A percentile compares a stretch with the other conserved stretches of the same genome.
Evolutionary conservation across 1,140 invertebrate species (phyloP).

Genomic region (Contarinia nasturtii): DNA sequence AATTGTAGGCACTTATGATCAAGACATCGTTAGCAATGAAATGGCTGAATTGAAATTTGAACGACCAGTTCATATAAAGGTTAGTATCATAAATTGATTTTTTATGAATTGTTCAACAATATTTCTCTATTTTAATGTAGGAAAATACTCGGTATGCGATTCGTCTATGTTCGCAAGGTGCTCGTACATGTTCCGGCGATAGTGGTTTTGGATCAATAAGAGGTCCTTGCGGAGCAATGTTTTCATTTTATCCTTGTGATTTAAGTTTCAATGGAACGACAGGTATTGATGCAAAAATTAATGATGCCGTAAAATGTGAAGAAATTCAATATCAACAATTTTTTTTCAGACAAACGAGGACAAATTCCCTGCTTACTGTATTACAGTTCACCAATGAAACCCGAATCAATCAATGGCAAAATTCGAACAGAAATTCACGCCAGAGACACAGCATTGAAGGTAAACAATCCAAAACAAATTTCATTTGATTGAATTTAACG

Average conservation of each 20-base stretch:
- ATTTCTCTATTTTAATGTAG: conserved; percentile 22
- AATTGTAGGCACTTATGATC: conserved; percentile 21
- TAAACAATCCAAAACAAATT: not conserved
- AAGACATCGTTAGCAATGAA: conserved; percentile 44
- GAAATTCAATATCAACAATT: too few relatives aligned
- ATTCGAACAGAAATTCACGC: conserved; percentile 15
- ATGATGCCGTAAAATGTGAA: too few relatives aligned
- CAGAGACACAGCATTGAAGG: conserved; percentile 18
- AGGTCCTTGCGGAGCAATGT: conserved; percentile 80
- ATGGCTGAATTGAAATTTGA: conserved; percentile 84
- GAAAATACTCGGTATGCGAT: conserved; percentile 80
- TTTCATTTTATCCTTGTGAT: conserved; percentile 80
- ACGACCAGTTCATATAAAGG: conserved; percentile 67
- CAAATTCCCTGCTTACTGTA: conserved; percentile 91
- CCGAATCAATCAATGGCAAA: conserved; percentile 5
- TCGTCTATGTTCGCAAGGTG: conserved; percentile 75
- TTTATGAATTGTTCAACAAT: too few relatives aligned
- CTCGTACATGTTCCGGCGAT: conserved; percentile 82
- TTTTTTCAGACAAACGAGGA: conserved; percentile 70
- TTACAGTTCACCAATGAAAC: conserved; percentile 35
- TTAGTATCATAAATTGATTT: too few relatives aligned
- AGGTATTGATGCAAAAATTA: too few relatives aligned
- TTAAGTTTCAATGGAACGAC: conserved; percentile 91
- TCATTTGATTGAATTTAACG: not conserved
- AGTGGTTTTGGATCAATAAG: conserved; percentile 68